Percentiles rank a stretch among this genome's conserved stretches.
These are phyloP conservation scores for Corvus hawaiiensis DNA, from an alignment of 2,113 vertebrate species.

Conservation along the genomic window DNA sequence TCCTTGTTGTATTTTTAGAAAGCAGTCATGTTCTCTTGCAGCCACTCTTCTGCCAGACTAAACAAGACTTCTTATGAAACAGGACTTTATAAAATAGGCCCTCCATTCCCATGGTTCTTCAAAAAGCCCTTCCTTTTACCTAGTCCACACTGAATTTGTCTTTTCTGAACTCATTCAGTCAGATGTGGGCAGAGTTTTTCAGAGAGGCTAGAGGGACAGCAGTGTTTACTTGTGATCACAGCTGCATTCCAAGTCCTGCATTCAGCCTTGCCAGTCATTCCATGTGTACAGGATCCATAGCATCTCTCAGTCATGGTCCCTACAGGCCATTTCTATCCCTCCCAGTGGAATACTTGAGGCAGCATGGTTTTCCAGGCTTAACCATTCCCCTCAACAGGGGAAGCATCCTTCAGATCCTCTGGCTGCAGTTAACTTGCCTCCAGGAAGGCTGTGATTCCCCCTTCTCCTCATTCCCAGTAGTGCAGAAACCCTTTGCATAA, in stretches of 20 bases:
- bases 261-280: background rate
- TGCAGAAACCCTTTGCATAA: background rate
- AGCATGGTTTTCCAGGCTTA: accelerated
- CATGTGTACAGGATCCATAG: background rate
- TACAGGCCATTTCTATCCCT: background rate
- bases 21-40: constrained; percentile 9
- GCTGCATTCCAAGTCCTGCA: background rate
- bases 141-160: background rate
- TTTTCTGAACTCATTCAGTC: background rate
- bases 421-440: background rate
- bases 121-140: background rate
- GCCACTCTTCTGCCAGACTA: constrained; percentile 18
- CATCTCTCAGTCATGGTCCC: background rate
- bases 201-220: background rate
- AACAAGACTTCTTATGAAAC: constrained; percentile 33
- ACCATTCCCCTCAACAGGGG: background rate
- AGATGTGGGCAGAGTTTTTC: background rate
- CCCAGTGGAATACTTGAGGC: background rate
- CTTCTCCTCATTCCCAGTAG: background rate
- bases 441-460: background rate
- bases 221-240: background rate
- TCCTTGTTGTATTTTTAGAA: constrained; percentile 29
- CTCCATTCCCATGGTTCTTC: background rate
- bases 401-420: background rate
- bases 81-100: background rate